Evolutionary conservation across 2,888 invertebrate species (phyloP).

Genomic region (Physocephala rufipes): DNA sequence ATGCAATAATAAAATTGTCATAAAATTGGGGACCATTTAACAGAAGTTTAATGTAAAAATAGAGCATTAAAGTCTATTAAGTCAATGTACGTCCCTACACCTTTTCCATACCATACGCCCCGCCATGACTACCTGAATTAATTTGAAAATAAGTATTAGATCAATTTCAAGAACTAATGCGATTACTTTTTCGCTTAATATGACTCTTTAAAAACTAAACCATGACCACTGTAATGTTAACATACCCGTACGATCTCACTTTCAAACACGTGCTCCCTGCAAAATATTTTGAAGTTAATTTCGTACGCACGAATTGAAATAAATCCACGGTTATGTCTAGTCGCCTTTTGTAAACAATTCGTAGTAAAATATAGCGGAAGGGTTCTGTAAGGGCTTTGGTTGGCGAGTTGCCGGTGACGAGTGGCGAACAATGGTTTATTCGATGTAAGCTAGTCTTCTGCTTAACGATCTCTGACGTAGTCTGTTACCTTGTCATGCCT

Average conservation of each 20-base stretch:
- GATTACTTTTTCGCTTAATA: too few species aligned
- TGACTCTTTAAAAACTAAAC: background rate
- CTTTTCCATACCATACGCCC: too few species aligned
- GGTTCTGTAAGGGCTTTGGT: constrained; percentile 2
- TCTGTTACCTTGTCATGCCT: background rate
- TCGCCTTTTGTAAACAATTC: constrained; percentile 8
- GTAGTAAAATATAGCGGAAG: background rate
- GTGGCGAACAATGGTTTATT: background rate
- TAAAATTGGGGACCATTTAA: too few species aligned
- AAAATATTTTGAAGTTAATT: background rate
- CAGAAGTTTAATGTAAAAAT: too few species aligned
- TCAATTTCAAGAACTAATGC: too few species aligned
- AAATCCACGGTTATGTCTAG: constrained; percentile 16
- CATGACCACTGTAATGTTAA: background rate
- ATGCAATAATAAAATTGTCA: too few species aligned
- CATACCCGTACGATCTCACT: constrained; percentile 4
- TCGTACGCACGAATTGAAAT: background rate
- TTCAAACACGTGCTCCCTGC: constrained; percentile 23
- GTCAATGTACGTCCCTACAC: too few species aligned
- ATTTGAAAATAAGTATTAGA: too few species aligned
- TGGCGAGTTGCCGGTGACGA: background rate
- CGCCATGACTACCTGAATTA: too few species aligned
- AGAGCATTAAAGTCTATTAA: too few species aligned
- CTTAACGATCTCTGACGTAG: constrained; percentile 9
- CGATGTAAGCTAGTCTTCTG: background rate